These are phyloP conservation scores for Cirrhinus molitorella DNA, from an alignment of 2,797 vertebrate species.

Conservation along the genomic window DNA sequence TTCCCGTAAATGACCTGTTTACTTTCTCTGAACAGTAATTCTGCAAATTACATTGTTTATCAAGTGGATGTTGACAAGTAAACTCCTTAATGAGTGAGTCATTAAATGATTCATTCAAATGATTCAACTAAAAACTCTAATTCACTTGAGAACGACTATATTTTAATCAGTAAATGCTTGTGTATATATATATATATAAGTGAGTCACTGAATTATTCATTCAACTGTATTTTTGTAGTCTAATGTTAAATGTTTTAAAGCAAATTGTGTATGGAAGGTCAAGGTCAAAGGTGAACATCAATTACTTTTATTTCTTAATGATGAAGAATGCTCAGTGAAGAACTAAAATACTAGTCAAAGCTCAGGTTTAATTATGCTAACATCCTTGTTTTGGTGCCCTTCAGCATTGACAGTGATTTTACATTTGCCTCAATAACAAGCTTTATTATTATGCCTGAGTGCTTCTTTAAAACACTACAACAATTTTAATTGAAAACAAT, in stretches of 20 bases:
- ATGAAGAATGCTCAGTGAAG: background rate
- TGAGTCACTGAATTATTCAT: too few relatives aligned
- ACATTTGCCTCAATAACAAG: background rate
- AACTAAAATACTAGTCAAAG: background rate
- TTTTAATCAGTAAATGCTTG: too few relatives aligned
- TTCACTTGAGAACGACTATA: too few relatives aligned
- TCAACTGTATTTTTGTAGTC: too few relatives aligned
- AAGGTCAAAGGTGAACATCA: background rate
- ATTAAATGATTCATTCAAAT: too few relatives aligned
- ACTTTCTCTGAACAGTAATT: background rate
- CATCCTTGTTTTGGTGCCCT: background rate
- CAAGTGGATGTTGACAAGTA: too few relatives aligned
- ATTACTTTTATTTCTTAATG: background rate
- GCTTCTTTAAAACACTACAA: background rate
- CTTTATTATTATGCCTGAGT: background rate
- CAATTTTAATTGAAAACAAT: background rate
- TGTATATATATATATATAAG: too few relatives aligned
- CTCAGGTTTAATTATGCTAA: background rate
- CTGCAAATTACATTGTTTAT: background rate
- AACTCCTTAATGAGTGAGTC: too few relatives aligned
- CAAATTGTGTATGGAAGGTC: too few relatives aligned
- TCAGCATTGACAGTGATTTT: background rate
- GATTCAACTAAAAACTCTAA: too few relatives aligned
- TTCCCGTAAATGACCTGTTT: background rate
- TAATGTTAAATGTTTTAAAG: too few relatives aligned